These are phyloP conservation scores for Nymphalis urticae DNA, from an alignment of 2,888 invertebrate genomes.

Conservation along the genomic window DNA sequence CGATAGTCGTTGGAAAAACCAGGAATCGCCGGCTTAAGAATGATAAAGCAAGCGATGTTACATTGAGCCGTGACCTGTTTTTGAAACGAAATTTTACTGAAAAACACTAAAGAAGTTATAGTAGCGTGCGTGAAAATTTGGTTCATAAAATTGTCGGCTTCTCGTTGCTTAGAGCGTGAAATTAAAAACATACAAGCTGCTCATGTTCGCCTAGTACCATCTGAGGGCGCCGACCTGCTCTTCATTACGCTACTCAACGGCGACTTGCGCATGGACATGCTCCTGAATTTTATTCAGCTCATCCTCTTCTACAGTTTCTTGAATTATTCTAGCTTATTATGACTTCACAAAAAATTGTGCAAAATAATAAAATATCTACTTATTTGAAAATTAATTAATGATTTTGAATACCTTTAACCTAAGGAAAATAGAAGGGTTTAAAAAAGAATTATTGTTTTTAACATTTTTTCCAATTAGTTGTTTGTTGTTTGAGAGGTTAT, in stretches of 20 bases:
- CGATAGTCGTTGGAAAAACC: constrained; percentile 67
- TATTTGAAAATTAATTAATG: no score
- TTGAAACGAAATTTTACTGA: background rate
- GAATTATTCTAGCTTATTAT: constrained; percentile 28
- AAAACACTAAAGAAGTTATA: background rate
- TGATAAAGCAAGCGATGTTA: constrained; percentile 18
- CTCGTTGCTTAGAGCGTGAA: constrained; percentile 2
- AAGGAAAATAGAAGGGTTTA: no score
- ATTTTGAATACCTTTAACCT: no score
- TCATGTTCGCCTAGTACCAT: constrained; percentile 23
- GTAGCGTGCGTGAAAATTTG: background rate
- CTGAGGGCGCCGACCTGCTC: constrained; percentile 30
- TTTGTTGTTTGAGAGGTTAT: no score
- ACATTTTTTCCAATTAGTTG: no score
- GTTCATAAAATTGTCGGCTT: background rate
- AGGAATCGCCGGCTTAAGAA: constrained; percentile 53
- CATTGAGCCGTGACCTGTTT: background rate
- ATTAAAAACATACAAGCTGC: constrained; percentile 15
- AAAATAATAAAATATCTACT: background rate
- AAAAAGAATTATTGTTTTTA: no score
- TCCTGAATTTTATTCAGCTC: constrained; percentile 36
- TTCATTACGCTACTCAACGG: constrained; percentile 34
- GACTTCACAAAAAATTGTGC: background rate
- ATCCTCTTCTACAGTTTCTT: constrained; percentile 15
- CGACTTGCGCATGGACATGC: constrained; percentile 35